A percentile compares a stretch with the other conserved stretches of the same genome.
Conservation (phyloP, 2,797 vertebrate genomes). For the Falco berigora region DNA sequence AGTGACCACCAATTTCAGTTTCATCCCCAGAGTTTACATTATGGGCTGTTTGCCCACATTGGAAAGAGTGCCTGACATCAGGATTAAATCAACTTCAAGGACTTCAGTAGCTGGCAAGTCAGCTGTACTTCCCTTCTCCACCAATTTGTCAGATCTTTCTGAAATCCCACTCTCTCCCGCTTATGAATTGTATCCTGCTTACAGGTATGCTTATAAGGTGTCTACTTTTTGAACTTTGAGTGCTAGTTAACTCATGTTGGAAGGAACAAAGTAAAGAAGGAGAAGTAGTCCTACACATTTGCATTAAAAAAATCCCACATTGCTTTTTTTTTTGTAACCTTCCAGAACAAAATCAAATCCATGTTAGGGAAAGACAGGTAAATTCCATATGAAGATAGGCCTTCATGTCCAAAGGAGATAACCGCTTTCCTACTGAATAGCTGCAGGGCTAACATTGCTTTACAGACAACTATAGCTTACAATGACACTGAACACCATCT, state of each 20-base stretch:
- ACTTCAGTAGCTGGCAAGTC: conserved; percentile 2
- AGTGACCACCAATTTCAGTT: conserved; percentile 45
- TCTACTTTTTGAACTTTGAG: neutral
- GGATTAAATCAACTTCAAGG: conserved; percentile 36
- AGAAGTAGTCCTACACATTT: neutral
- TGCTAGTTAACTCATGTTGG: neutral
- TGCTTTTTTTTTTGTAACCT: neutral
- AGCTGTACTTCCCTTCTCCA: neutral
- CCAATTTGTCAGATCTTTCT: neutral
- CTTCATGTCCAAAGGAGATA: neutral
- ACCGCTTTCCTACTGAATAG: neutral
- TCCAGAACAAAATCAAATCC: neutral
- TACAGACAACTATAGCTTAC: neutral
- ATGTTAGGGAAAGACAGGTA: neutral
- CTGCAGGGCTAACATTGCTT: neutral
- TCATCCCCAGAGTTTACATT: conserved; percentile 30
- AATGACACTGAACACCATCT: neutral
- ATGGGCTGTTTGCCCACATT: conserved; percentile 55
- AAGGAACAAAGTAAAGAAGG: neutral
- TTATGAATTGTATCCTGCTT: neutral
- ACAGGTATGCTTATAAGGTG: neutral
- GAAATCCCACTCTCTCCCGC: neutral
- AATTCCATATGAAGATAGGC: neutral
- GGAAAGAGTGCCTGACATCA: conserved; percentile 12
- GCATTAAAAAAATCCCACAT: neutral